Percentiles rank a stretch among this genome's conserved stretches.
These are phyloP conservation scores for Diplolepis rosae DNA, from an alignment of 2,888 invertebrate genomes.

Conservation along the genomic window DNA sequence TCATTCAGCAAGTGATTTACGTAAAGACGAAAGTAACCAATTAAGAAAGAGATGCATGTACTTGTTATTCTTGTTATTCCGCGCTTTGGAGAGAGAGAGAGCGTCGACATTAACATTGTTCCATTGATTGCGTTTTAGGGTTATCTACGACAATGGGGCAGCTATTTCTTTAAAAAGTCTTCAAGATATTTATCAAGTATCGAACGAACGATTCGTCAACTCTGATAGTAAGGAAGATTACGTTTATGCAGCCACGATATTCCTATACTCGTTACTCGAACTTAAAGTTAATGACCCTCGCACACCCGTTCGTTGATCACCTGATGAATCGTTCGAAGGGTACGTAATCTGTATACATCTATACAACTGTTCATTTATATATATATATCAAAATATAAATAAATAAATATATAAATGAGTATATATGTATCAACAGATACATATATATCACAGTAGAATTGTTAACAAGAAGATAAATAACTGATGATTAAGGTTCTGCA, in stretches of 20 bases:
- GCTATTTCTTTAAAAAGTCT: conserved; percentile 72
- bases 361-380: conserved; percentile 32
- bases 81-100: conserved; percentile 40
- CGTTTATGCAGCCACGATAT: conserved; percentile 21
- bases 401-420: conserved; percentile 49
- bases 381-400: conserved; percentile 43
- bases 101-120: conserved; percentile 66
- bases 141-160: conserved; percentile 73
- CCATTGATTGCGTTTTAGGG: conserved; percentile 73
- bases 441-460: conserved; percentile 1
- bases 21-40: conserved; percentile 22
- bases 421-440: conserved; percentile 25
- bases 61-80: conserved; percentile 36
- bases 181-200: conserved; percentile 51
- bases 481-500: background rate
- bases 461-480: background rate
- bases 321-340: conserved; percentile 38
- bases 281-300: conserved; percentile 28
- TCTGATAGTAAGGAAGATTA: conserved; percentile 38
- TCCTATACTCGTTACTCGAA: conserved; percentile 28
- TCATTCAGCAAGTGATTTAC: conserved; percentile 41
- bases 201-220: conserved; percentile 47
- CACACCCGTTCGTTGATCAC: conserved; percentile 31
- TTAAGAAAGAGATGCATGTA: conserved; percentile 20
- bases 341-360: conserved; percentile 25